Evolutionary conservation across 2,888 invertebrate species (phyloP).

Genomic region (Malacosoma neustria): DNA sequence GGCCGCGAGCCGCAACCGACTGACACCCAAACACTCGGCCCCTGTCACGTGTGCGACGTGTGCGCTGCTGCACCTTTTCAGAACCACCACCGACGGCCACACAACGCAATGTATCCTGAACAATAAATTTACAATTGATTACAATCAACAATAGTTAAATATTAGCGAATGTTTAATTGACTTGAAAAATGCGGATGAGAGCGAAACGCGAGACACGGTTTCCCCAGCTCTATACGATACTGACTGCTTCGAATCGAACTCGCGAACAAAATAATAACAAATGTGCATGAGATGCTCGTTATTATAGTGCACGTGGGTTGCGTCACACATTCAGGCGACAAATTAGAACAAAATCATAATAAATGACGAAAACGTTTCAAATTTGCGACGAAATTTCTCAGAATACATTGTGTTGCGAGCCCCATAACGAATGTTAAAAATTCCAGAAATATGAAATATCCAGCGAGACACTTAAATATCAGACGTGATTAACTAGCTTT

Average conservation of each 20-base stretch:
- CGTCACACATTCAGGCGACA: constrained; percentile 50
- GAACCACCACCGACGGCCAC: constrained; percentile 34
- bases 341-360: constrained; percentile 38
- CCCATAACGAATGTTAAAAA: constrained; percentile 51
- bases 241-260: constrained; percentile 74
- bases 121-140: constrained; percentile 38
- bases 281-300: constrained; percentile 76
- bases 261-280: constrained; percentile 83
- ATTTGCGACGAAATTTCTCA: constrained; percentile 41
- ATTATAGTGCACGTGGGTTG: constrained; percentile 71
- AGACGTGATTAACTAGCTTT: constrained; percentile 38
- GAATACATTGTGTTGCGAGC: constrained; percentile 40
- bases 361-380: constrained; percentile 29
- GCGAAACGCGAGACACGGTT: constrained; percentile 53
- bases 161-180: constrained; percentile 12
- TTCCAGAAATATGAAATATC: constrained; percentile 59
- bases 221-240: constrained; percentile 52
- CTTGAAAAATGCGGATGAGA: constrained; percentile 35
- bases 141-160: constrained; percentile 37
- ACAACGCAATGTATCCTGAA: constrained; percentile 42
- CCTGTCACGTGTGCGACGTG: constrained; percentile 58
- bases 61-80: constrained; percentile 30
- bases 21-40: constrained; percentile 64
- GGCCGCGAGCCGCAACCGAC: constrained; percentile 53
- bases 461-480: constrained; percentile 49